Evolutionary conservation across 2,888 invertebrate genomes (phyloP).

Genomic region (Diploptera punctata): DNA sequence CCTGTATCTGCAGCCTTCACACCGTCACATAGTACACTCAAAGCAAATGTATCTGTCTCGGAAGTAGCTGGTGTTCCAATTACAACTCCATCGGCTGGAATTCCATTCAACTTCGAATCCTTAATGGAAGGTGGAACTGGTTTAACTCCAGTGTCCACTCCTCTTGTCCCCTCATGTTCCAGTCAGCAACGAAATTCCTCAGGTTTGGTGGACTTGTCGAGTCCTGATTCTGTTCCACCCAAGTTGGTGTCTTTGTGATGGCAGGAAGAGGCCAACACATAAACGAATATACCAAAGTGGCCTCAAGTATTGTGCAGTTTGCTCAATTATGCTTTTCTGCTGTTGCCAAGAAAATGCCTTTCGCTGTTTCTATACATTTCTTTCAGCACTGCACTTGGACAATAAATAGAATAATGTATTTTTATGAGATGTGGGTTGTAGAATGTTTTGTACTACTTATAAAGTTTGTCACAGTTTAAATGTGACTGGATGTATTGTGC

Average conservation of each 20-base stretch:
- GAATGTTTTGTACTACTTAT: too few relatives aligned
- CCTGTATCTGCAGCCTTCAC: conserved; percentile 52
- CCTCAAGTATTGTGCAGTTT: conserved; percentile 32
- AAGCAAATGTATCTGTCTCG: conserved; percentile 55
- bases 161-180: conserved; percentile 73
- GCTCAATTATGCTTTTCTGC: conserved; percentile 35
- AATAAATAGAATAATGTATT: too few relatives aligned
- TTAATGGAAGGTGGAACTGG: conserved; percentile 94
- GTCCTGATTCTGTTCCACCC: conserved; percentile 73
- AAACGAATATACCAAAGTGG: conserved; percentile 41
- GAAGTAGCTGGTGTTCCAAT: conserved; percentile 83
- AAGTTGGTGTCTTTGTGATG: conserved; percentile 86
- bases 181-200: conserved; percentile 72
- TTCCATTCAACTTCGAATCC: conserved; percentile 90
- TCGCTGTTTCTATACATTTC: background rate
- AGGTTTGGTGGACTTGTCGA: conserved; percentile 64
- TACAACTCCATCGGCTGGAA: conserved; percentile 86
- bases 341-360: conserved; percentile 42
- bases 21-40: conserved; percentile 49
- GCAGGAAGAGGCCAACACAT: conserved; percentile 18
- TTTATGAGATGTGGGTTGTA: too few relatives aligned
- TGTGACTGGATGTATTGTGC: too few relatives aligned
- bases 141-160: conserved; percentile 82
- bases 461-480: too few relatives aligned
- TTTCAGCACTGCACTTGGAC: too few relatives aligned